Percentiles rank a stretch among this genome's conserved stretches.
Conservation (phyloP, 2,888 invertebrate species). For the Ptilodon capucinus region DNA sequence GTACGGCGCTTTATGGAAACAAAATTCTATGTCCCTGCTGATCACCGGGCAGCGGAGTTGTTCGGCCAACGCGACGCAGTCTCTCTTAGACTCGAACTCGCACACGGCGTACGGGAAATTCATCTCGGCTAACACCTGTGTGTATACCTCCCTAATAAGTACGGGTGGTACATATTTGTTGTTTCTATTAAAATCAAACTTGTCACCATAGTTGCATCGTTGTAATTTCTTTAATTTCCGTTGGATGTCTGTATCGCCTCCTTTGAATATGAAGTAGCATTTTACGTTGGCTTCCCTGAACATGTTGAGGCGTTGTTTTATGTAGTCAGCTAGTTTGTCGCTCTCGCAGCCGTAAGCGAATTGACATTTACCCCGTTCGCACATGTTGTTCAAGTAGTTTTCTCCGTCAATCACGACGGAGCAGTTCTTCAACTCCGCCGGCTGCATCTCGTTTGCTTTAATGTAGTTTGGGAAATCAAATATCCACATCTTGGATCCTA, state of each 20-base stretch:
- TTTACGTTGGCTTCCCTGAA: constrained; percentile 43
- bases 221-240: constrained; percentile 13
- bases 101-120: too few relatives aligned
- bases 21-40: too few relatives aligned
- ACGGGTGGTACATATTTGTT: too few relatives aligned
- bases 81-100: too few relatives aligned
- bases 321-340: constrained; percentile 33
- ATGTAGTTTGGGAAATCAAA: not conserved
- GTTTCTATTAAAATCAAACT: too few relatives aligned
- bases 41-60: too few relatives aligned
- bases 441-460: not conserved
- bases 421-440: constrained; percentile 28
- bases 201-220: too few relatives aligned
- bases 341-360: constrained; percentile 42
- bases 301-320: constrained; percentile 30
- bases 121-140: too few relatives aligned
- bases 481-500: not conserved
- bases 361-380: constrained; percentile 23
- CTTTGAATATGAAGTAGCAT: constrained; percentile 49
- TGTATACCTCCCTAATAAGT: too few relatives aligned
- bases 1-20: too few relatives aligned
- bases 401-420: constrained; percentile 49
- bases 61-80: too few relatives aligned
- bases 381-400: constrained; percentile 36
- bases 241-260: constrained; percentile 32